phyloP scores from a whole-genome alignment of 2,888 invertebrate species.

The Tromatobia lineatoria region DNA sequence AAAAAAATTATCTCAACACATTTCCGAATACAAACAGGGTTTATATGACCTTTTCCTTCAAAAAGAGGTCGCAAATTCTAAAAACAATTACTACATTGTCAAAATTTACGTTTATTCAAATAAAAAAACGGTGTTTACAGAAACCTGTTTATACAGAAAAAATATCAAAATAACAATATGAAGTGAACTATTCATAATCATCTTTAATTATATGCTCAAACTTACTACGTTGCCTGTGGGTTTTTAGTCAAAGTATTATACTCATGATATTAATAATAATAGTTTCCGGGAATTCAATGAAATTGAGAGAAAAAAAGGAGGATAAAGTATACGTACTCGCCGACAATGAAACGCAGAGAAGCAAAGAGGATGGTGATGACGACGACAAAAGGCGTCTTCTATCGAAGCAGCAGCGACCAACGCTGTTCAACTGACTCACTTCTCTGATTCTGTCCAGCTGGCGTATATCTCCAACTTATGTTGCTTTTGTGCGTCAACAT shows the following conservation, averaged over 20 bases:
- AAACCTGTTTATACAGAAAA: not conserved
- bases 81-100: too few species aligned
- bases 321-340: not conserved
- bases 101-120: too few species aligned
- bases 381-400: constrained; percentile 22
- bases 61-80: too few species aligned
- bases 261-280: too few species aligned
- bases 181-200: too few species aligned
- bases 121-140: not conserved
- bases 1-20: not conserved
- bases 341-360: not conserved
- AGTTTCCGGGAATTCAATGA: too few species aligned
- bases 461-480: constrained; percentile 13
- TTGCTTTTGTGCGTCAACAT: constrained; percentile 45
- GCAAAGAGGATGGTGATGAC: not conserved
- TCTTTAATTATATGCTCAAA: too few species aligned
- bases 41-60: not conserved
- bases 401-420: not conserved
- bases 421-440: constrained; percentile 50
- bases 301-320: not conserved
- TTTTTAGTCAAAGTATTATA: too few species aligned
- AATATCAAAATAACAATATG: not conserved
- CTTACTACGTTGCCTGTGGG: too few species aligned
- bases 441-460: constrained; percentile 26
- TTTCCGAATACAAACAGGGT: not conserved